Base-by-base conservation (phyloP, 2,888 invertebrate genomes). In the Noctua janthe region DNA sequence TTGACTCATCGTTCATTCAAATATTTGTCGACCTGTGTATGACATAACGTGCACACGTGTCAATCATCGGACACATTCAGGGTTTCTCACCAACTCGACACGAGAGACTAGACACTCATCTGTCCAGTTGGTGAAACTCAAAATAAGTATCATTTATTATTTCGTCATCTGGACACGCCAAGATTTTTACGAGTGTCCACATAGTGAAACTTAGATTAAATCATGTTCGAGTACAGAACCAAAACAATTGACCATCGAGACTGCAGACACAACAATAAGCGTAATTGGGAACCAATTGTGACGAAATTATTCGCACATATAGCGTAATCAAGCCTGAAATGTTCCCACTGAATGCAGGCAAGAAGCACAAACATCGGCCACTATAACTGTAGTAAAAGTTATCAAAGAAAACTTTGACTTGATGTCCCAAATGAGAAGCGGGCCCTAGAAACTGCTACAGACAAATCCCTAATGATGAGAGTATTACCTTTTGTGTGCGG, bases 401-500 rank as follows among this genome's bases (percentile, higher is more conserved):
- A 11, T 10, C 17, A 10, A 17, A 47, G 10, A 47, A 43, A 29
- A 49, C 29, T 20, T 23, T 0, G 8, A 15, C 13, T 71, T 23
- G 71, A 51, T 2, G 2, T 23, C 35, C 23, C 35, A n/a, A 39
- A 17, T 29, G 29, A 23, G n/a, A 17, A 35, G 15, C 23, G 29
- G 35, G 23, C 29, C 7, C 62, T 29, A 29, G 29, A 62, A 62
- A 17, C 17, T 29, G 62, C 62, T 13, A 10, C 35, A 35, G 35
- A 10, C 62, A 29, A 56, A 7, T 64, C 35, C 20, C 2, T 64
- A 29, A 29, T 29, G 35, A 64, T 66, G 35, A 13, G 64, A 66
- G 39, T 7, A 43, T 79, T 87, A 97, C 97, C 95, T 96, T 95
- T 70, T 94, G 92, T 4, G 96, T 95, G n/a, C 94, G 91, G 4